phyloP scores from a whole-genome alignment of 2,888 invertebrate species.

The Nycteola revayana region DNA sequence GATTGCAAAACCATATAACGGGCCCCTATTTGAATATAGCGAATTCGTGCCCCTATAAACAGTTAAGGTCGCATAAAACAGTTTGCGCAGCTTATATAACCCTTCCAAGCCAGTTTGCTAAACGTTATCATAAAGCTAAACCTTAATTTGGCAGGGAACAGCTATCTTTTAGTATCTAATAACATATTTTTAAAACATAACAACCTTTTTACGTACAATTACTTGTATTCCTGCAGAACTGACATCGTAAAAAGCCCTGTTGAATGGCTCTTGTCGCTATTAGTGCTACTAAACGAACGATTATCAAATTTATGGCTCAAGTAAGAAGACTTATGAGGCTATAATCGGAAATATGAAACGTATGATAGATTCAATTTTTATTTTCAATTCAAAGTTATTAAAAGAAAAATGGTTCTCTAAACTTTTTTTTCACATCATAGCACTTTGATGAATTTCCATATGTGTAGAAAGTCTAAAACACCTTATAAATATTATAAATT shows the following conservation, averaged over 20 bases:
- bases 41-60: conserved; percentile 27
- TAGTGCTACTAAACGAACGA: conserved; percentile 54
- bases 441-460: too few relatives aligned
- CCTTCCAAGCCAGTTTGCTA: conserved; percentile 16
- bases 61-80: conserved; percentile 39
- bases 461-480: too few relatives aligned
- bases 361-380: conserved; percentile 9
- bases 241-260: conserved; percentile 48
- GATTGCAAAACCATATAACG: conserved; percentile 8
- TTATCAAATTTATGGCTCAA: conserved; percentile 46
- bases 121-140: too few relatives aligned
- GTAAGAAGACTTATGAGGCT: conserved; percentile 27
- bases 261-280: conserved; percentile 52
- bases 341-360: conserved; percentile 20
- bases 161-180: conserved; percentile 34
- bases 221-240: conserved; percentile 50
- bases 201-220: conserved; percentile 51
- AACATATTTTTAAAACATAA: conserved; percentile 41
- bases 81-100: conserved; percentile 37
- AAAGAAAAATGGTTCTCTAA: too few relatives aligned
- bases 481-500: too few relatives aligned
- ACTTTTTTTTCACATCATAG: too few relatives aligned
- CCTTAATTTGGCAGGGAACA: conserved; percentile 8
- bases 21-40: conserved; percentile 22
- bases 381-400: too few relatives aligned